Percentiles rank a stretch among this genome's conserved stretches.
These are phyloP conservation scores for Pedetes capensis DNA, from an alignment of 2,113 vertebrate species.

Conservation along the genomic window DNA sequence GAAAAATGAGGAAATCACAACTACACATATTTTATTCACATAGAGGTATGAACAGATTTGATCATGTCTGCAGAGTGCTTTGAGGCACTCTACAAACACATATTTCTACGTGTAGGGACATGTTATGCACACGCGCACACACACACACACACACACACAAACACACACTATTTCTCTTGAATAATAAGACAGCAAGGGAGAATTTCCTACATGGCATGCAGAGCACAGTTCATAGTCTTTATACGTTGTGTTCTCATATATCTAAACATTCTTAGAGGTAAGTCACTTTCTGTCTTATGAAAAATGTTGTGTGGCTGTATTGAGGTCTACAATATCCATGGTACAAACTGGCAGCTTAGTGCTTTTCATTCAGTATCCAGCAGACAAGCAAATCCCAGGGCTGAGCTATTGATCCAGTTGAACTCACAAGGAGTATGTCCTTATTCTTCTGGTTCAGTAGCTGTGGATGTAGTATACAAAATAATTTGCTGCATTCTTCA, in stretches of 20 bases:
- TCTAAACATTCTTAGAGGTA: conserved; percentile 64
- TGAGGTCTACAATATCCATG: conserved; percentile 48
- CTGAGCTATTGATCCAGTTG: conserved; percentile 71
- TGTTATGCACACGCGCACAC: too few species aligned
- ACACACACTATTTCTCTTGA: conserved; percentile 21
- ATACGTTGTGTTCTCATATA: conserved; percentile 26
- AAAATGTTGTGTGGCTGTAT: conserved; percentile 27
- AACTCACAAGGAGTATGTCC: conserved; percentile 42
- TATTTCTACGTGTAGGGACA: not conserved
- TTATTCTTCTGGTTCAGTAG: not conserved
- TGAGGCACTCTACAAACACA: not conserved
- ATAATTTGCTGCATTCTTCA: conserved; percentile 56
- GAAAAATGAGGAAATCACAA: not conserved
- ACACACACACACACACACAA: too few species aligned
- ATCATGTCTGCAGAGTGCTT: not conserved
- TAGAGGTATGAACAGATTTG: not conserved
- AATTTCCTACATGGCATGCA: not conserved
- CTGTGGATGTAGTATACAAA: conserved; percentile 55
- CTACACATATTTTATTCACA: not conserved
- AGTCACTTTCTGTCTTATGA: conserved; percentile 40
- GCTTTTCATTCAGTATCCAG: conserved; percentile 51
- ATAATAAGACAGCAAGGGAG: not conserved
- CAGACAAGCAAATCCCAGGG: conserved; percentile 32
- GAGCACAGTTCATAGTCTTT: not conserved
- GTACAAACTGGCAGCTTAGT: conserved; percentile 42